Conservation (phyloP, 2,113 vertebrate genomes). For the Ranitomeya variabilis region DNA sequence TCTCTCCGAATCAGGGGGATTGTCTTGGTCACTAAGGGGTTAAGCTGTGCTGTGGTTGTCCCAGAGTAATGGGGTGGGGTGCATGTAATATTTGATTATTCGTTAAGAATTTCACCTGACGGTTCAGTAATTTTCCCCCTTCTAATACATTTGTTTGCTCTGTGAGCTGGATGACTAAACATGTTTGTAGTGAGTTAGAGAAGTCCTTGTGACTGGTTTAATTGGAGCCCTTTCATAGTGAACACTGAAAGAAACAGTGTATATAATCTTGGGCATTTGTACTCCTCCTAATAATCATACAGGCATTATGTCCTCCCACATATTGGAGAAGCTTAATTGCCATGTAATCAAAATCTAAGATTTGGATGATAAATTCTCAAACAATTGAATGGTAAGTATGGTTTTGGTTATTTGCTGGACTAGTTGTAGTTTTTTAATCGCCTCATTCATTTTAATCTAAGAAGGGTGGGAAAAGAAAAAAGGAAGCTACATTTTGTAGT, state of each 20-base stretch:
- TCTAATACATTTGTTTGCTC: background rate
- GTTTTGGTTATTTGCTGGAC: too few species aligned
- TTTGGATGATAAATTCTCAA: background rate
- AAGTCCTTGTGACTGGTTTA: conserved; percentile 1
- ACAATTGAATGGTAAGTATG: background rate
- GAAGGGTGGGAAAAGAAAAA: too few species aligned
- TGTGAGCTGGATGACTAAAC: background rate
- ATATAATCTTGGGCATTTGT: background rate
- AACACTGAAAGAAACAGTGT: background rate
- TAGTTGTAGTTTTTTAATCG: too few species aligned
- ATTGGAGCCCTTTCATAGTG: background rate
- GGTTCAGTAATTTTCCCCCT: background rate
- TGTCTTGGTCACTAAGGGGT: background rate
- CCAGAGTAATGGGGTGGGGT: background rate
- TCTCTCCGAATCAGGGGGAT: too few species aligned
- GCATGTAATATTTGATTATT: too few species aligned
- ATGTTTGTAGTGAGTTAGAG: background rate
- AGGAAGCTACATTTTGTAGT: too few species aligned
- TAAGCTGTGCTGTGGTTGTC: background rate
- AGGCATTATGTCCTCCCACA: background rate
- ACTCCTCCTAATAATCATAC: background rate
- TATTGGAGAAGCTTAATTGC: background rate
- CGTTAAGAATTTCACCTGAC: background rate
- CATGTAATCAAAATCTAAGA: background rate
- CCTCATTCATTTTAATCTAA: too few species aligned